phyloP scores from a whole-genome alignment of 2,888 invertebrate species.

The Ferdinandea cuprea region DNA sequence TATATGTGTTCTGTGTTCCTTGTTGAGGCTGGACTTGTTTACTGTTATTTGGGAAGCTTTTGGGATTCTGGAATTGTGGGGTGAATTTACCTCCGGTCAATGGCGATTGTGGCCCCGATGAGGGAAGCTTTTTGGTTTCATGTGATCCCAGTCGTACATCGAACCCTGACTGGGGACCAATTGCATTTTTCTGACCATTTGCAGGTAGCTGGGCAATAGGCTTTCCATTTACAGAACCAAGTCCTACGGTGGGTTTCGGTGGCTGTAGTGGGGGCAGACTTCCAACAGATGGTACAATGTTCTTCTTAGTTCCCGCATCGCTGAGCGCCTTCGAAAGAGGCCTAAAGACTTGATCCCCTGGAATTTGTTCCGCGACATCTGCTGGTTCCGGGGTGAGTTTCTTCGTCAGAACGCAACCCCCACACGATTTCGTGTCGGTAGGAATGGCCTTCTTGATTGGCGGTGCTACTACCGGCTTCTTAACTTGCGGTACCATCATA shows the following conservation, averaged over 20 bases:
- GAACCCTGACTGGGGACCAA: not conserved
- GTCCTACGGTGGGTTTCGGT: slow-evolving; percentile 28
- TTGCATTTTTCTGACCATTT: slow-evolving; percentile 5
- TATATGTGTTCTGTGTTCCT: slow-evolving; percentile 16
- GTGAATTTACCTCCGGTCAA: not conserved
- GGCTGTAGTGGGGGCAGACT: slow-evolving; percentile 7
- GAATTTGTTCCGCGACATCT: slow-evolving; percentile 48
- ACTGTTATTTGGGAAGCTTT: not conserved
- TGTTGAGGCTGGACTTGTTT: slow-evolving; percentile 11
- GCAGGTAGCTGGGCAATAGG: not conserved
- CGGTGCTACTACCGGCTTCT: slow-evolving; percentile 36
- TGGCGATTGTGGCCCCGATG: not conserved
- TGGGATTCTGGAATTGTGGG: not conserved
- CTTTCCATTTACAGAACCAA: slow-evolving; percentile 44
- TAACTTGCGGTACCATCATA: slow-evolving; percentile 21
- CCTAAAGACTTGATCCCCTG: slow-evolving; percentile 28
- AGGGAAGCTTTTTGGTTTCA: not conserved
- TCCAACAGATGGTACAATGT: slow-evolving; percentile 8
- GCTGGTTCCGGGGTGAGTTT: slow-evolving; percentile 24
- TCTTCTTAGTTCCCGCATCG: not conserved
- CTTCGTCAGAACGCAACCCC: slow-evolving; percentile 61
- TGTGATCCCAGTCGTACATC: not conserved
- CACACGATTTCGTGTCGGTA: slow-evolving; percentile 43
- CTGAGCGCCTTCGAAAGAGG: slow-evolving; percentile 34
- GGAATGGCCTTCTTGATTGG: slow-evolving; percentile 3